Evolutionary conservation across 2,888 invertebrate genomes (phyloP).

Genomic region (Punctoribates punctum): DNA sequence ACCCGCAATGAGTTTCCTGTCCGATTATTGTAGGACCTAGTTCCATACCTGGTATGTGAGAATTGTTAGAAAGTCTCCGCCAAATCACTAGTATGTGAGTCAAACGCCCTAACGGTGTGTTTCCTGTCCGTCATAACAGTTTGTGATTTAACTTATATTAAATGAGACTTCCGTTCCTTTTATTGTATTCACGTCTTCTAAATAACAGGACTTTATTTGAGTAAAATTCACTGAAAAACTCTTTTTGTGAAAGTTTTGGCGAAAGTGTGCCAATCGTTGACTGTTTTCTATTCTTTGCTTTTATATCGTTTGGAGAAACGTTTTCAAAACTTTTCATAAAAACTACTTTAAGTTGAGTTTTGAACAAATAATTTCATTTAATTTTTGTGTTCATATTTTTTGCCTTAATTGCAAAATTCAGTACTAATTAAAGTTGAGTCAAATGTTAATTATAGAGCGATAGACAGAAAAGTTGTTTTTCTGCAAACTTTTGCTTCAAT

Average conservation of each 20-base stretch:
- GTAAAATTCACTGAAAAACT: too few relatives aligned
- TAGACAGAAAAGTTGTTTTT: not conserved
- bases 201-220: slow-evolving; percentile 16
- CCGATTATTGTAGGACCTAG: slow-evolving; percentile 17
- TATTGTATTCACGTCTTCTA: not conserved
- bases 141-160: slow-evolving; percentile 31
- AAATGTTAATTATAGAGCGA: too few relatives aligned
- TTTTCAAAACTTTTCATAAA: too few relatives aligned
- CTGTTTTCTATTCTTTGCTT: not conserved
- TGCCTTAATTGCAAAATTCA: too few relatives aligned
- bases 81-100: slow-evolving; percentile 17
- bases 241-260: not conserved
- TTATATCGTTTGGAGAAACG: too few relatives aligned
- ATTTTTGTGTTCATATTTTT: too few relatives aligned
- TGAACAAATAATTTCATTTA: too few relatives aligned
- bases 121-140: slow-evolving; percentile 31
- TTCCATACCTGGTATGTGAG: too few relatives aligned
- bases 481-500: not conserved
- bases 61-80: not conserved
- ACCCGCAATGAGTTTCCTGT: slow-evolving; percentile 29
- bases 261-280: not conserved
- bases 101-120: slow-evolving; percentile 29
- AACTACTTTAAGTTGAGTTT: too few relatives aligned
- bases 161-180: slow-evolving; percentile 24
- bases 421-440: too few relatives aligned